Conservation (phyloP, 2,888 invertebrate genomes). For the Campoplex nolae region DNA sequence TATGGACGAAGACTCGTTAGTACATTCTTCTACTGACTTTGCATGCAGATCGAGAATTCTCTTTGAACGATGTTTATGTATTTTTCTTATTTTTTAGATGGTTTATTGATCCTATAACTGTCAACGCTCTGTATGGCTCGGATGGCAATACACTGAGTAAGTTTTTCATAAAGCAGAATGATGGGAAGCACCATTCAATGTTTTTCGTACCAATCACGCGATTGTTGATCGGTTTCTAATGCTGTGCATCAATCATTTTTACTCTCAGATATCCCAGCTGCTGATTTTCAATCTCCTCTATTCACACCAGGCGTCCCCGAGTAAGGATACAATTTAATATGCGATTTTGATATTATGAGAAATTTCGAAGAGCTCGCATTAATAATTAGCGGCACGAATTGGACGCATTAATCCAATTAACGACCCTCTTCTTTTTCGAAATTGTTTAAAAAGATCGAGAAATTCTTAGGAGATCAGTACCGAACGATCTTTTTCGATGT, state of each 20-base stretch:
- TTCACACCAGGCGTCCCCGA: slow-evolving; percentile 70
- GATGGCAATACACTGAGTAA: slow-evolving; percentile 80
- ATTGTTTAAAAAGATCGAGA: too few relatives aligned
- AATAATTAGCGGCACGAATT: too few relatives aligned
- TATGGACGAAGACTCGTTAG: slow-evolving; percentile 9
- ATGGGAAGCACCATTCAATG: background rate
- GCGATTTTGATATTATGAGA: background rate
- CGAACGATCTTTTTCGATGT: too few relatives aligned
- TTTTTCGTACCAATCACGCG: background rate
- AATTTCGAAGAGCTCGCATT: too few relatives aligned
- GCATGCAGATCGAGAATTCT: background rate
- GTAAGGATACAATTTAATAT: slow-evolving; percentile 72
- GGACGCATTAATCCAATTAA: too few relatives aligned
- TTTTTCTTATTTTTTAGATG: slow-evolving; percentile 32
- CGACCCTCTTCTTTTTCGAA: too few relatives aligned
- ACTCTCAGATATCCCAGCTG: slow-evolving; percentile 66
- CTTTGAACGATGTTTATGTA: background rate
- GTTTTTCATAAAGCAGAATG: background rate
- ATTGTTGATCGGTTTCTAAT: too few relatives aligned
- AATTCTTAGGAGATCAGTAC: too few relatives aligned
- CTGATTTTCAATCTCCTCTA: slow-evolving; percentile 68
- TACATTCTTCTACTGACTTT: background rate
- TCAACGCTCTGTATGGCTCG: slow-evolving; percentile 72
- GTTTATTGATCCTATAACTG: slow-evolving; percentile 55
- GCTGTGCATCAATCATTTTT: background rate